phyloP scores from a whole-genome alignment of 2,113 vertebrate genomes.

The Zapus hudsonius region DNA sequence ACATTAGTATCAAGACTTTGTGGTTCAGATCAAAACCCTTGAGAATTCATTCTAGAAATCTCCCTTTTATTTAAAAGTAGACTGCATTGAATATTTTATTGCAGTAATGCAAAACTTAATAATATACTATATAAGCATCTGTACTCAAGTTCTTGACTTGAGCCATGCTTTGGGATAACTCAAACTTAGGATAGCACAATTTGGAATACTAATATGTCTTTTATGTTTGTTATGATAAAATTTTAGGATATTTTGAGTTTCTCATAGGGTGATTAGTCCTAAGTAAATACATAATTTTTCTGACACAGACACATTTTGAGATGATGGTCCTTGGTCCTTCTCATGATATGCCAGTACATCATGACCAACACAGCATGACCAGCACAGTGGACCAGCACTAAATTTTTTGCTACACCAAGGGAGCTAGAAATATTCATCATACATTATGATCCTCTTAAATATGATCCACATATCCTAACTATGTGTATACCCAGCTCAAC shows the following conservation, averaged over 20 bases:
- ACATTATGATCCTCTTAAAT: not conserved
- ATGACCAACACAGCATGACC: no score
- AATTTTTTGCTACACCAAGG: not conserved
- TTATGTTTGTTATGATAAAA: not conserved
- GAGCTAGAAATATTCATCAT: slow-evolving; percentile 9
- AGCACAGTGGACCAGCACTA: not conserved
- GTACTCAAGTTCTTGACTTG: not conserved
- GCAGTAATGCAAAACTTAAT: not conserved
- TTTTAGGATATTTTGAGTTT: not conserved
- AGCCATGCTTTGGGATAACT: not conserved
- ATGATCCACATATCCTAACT: not conserved
- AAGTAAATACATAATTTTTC: not conserved
- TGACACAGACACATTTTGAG: not conserved
- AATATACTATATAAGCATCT: not conserved
- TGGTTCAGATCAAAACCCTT: not conserved
- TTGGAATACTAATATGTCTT: not conserved
- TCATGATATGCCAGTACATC: not conserved
- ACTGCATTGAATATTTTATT: not conserved
- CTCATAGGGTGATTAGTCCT: not conserved
- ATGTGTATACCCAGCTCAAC: not conserved
- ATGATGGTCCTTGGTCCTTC: not conserved
- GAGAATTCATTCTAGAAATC: not conserved
- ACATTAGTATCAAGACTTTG: accelerated
- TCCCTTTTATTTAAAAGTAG: not conserved
- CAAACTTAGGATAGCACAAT: no score